Evolutionary conservation across 2,113 vertebrate genomes (phyloP).

Genomic region (Chaetodon auriga): DNA sequence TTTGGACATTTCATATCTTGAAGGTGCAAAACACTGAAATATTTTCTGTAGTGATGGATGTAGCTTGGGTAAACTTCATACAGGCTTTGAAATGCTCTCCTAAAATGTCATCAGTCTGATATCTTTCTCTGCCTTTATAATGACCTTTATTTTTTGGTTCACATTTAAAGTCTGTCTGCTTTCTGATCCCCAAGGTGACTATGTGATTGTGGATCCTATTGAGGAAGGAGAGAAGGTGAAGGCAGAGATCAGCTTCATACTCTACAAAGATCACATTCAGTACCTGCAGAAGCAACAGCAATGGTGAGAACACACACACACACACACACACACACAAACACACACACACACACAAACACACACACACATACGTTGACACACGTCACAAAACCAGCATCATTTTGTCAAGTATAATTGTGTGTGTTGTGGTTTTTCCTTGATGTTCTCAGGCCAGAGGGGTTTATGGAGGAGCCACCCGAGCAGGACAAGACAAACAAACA

Average conservation of each 20-base stretch:
- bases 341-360: no score
- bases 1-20: not conserved
- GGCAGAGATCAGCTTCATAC: conserved; percentile 91
- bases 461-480: conserved; percentile 46
- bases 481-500: conserved; percentile 46
- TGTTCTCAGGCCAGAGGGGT: conserved; percentile 77
- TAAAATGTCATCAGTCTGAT: not conserved
- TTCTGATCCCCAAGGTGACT: conserved; percentile 84
- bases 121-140: not conserved
- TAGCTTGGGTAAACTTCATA: not conserved
- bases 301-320: conserved; percentile 82
- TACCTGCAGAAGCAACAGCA: conserved; percentile 86
- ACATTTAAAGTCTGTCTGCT: not conserved
- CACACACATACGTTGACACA: not conserved
- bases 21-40: not conserved
- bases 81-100: not conserved
- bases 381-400: not conserved
- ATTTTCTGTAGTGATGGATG: not conserved
- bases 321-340: not conserved
- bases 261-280: conserved; percentile 91
- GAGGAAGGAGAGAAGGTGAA: conserved; percentile 95
- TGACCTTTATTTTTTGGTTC: not conserved
- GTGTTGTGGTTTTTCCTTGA: not conserved
- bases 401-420: not conserved
- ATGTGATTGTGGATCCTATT: conserved; percentile 93